Evolutionary conservation across 2,113 vertebrate species (phyloP).

Genomic region (Daphoenositta chrysoptera): DNA sequence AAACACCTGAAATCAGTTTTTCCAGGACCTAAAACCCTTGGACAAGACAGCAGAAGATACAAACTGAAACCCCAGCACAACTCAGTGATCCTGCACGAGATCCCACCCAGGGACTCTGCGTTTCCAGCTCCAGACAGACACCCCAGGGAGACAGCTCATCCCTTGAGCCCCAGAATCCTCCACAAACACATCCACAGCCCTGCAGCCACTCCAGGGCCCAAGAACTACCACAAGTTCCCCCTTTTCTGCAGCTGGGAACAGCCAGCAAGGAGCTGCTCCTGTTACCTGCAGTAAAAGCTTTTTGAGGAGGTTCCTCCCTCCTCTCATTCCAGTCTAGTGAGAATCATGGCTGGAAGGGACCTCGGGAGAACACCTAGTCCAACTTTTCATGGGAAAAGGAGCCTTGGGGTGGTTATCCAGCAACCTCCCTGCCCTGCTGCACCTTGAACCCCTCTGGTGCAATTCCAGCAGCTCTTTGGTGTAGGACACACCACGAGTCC

Average conservation of each 20-base stretch:
- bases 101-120: neutral
- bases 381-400: neutral
- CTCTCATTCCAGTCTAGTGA: neutral
- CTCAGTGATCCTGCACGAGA: neutral
- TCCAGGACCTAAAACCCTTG: neutral
- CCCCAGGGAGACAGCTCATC: neutral
- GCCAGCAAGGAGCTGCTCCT: neutral
- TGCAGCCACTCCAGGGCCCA: neutral
- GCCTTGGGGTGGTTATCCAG: neutral
- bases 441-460: neutral
- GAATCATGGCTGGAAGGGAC: neutral
- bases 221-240: neutral
- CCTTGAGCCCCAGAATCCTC: neutral
- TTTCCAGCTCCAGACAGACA: neutral
- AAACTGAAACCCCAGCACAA: neutral
- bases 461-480: neutral
- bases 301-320: neutral
- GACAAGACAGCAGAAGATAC: fast-evolving
- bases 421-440: neutral
- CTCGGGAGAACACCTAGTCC: neutral
- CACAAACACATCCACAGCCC: neutral
- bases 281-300: neutral
- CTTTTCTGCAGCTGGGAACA: neutral
- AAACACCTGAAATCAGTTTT: neutral
- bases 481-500: fast-evolving